Conservation (phyloP, 1,140 invertebrate genomes). For the Apis laboriosa region DNA sequence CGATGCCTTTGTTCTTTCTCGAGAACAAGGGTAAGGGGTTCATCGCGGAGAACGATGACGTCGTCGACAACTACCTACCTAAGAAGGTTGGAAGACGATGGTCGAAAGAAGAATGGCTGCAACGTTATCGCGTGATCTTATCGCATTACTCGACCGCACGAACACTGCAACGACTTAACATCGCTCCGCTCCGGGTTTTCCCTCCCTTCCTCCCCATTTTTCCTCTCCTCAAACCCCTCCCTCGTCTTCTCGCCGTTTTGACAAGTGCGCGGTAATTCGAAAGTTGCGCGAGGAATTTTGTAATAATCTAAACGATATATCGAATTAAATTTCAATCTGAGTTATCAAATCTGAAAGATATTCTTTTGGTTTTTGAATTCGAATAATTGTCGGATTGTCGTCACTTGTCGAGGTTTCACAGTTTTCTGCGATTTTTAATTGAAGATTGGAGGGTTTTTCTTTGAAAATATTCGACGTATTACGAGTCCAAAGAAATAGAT, state of each 20-base stretch:
- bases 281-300: background rate
- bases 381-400: background rate
- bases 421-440: too few relatives aligned
- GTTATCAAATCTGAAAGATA: too few relatives aligned
- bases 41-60: slow-evolving; percentile 3
- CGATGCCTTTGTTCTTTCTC: slow-evolving; percentile 48
- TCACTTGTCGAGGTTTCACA: too few relatives aligned
- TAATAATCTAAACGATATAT: too few relatives aligned
- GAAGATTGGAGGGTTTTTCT: too few relatives aligned
- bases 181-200: slow-evolving; percentile 10
- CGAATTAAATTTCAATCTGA: too few relatives aligned
- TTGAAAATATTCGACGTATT: too few relatives aligned
- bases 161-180: slow-evolving; percentile 35
- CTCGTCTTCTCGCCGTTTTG: too few relatives aligned
- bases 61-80: background rate
- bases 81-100: slow-evolving; percentile 13
- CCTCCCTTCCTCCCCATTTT: background rate
- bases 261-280: slow-evolving; percentile 12
- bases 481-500: too few relatives aligned
- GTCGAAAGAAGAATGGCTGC: slow-evolving; percentile 35
- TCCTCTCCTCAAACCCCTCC: background rate
- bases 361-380: too few relatives aligned
- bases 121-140: slow-evolving; percentile 62
- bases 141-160: slow-evolving; percentile 60
- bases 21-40: slow-evolving; percentile 38